These are phyloP conservation scores for Cyprinus carpio DNA, from an alignment of 2,113 vertebrate species.

Conservation along the genomic window DNA sequence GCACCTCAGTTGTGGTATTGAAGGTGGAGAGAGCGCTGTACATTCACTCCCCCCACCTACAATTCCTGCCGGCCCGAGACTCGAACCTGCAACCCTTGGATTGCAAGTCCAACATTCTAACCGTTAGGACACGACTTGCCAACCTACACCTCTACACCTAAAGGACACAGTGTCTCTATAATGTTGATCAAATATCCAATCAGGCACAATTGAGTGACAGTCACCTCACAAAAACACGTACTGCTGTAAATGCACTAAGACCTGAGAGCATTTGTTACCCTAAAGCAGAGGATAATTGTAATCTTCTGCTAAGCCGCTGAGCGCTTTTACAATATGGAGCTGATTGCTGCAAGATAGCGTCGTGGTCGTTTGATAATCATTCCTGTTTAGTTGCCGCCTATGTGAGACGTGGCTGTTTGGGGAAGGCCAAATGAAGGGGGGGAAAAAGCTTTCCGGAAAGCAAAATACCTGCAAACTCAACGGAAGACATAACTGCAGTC, in stretches of 20 bases:
- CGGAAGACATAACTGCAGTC: neutral
- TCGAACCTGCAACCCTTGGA: too few relatives aligned
- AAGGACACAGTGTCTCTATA: constrained; percentile 13
- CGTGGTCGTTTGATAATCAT: constrained; percentile 43
- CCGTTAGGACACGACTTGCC: too few relatives aligned
- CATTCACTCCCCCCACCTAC: too few relatives aligned
- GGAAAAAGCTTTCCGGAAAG: too few relatives aligned
- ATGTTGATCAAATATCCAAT: constrained; percentile 31
- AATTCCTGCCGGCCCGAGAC: too few relatives aligned
- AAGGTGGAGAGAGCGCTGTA: too few relatives aligned
- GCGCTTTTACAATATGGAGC: constrained; percentile 39
- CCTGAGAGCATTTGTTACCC: constrained; percentile 11
- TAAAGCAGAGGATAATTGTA: constrained; percentile 51
- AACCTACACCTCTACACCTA: too few relatives aligned
- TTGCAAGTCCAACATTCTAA: too few relatives aligned
- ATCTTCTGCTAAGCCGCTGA: constrained; percentile 47
- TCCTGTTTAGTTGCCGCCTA: constrained; percentile 12
- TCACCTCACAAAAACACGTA: neutral
- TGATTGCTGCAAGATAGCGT: constrained; percentile 52
- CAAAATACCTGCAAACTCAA: too few relatives aligned
- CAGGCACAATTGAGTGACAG: neutral
- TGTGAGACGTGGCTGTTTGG: neutral
- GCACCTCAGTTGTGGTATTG: too few relatives aligned
- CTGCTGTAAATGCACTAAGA: neutral
- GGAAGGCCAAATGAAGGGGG: too few relatives aligned